Evolutionary conservation across 2,797 vertebrate genomes (phyloP), one percentile per base, ranked within the genome.

Genomic region (Centropyge bicolor): DNA sequence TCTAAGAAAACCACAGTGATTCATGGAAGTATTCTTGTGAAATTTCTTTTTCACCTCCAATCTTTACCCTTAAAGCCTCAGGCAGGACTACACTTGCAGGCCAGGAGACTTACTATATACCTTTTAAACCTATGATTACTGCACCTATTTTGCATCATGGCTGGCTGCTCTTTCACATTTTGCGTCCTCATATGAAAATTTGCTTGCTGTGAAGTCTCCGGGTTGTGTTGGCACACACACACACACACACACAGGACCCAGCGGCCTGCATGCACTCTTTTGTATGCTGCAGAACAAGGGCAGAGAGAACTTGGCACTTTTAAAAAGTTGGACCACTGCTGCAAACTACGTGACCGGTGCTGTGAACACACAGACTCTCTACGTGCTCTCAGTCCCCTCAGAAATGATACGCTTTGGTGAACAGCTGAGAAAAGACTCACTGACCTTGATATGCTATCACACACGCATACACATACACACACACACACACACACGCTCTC

Each of bases 321-420:
- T 41, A 14, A 20, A 80, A 88, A 91, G 74, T 89, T 92, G 91
- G 93, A 92, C 55, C 80, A 63, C 55, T 72, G 64, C 71, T 77
- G 81, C 85, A 46, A 82, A 84, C 79, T 94, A 94, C 93, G 92
- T 95, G 93, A 92, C 88, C 19, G 16, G 40, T 65, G 63, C 86
- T 81, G 91, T 86, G 89, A 86, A 85, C 85, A 70, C 91, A 83
- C 81, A 83, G 80, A 61, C 77, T 41, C 76, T 68, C 83, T 94
- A 94, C 93, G 92, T 94, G 93, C 93, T 83, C 75, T 8, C 70
- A 27, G 84, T 76, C 88, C 79, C 2, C 51, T 20, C 85, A 69
- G 62, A 49, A 59, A 83, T 80, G 78, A 84, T 31, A 91, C 80
- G 89, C 91, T 91, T 91, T 91, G 85, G 52, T 93, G 89, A 88